Evolutionary conservation across 2,888 invertebrate genomes (phyloP).

Genomic region (Drosophila barbarae): DNA sequence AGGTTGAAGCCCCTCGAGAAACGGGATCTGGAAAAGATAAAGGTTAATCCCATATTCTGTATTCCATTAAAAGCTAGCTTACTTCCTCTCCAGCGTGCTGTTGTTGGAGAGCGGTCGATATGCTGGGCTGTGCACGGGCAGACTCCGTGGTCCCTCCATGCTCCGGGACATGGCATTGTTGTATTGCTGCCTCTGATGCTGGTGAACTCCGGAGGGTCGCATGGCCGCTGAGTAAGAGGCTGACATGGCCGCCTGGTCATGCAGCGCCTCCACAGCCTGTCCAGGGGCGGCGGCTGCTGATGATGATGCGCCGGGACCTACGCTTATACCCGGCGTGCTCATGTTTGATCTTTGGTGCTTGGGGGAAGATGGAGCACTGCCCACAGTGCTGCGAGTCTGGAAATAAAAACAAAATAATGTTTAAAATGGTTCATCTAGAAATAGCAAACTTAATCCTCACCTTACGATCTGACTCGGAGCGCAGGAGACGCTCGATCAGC

Average conservation of each 20-base stretch:
- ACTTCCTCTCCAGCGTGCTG: conserved; percentile 82
- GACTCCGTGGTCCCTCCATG: conserved; percentile 82
- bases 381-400: conserved; percentile 81
- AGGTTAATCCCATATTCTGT: not conserved
- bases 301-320: conserved; percentile 61
- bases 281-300: conserved; percentile 79
- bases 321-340: conserved; percentile 78
- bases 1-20: conserved; percentile 83
- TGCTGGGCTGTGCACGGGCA: conserved; percentile 80
- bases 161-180: conserved; percentile 82
- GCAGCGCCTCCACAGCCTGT: conserved; percentile 77
- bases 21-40: conserved; percentile 80
- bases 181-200: conserved; percentile 68
- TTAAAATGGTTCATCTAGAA: not conserved
- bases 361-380: conserved; percentile 83
- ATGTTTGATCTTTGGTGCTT: conserved; percentile 80
- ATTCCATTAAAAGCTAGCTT: conserved; percentile 28
- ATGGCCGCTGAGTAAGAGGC: conserved; percentile 70
- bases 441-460: conserved; percentile 24
- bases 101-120: conserved; percentile 79
- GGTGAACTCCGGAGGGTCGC: conserved; percentile 60
- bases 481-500: conserved; percentile 84
- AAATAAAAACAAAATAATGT: rapidly evolving
- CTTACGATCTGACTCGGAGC: conserved; percentile 81
- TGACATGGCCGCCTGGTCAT: conserved; percentile 72